Evolutionary conservation across 2,888 invertebrate genomes (phyloP), one percentile per base, ranked within the genome.

Genomic region (Drosophila imparisetae): DNA sequence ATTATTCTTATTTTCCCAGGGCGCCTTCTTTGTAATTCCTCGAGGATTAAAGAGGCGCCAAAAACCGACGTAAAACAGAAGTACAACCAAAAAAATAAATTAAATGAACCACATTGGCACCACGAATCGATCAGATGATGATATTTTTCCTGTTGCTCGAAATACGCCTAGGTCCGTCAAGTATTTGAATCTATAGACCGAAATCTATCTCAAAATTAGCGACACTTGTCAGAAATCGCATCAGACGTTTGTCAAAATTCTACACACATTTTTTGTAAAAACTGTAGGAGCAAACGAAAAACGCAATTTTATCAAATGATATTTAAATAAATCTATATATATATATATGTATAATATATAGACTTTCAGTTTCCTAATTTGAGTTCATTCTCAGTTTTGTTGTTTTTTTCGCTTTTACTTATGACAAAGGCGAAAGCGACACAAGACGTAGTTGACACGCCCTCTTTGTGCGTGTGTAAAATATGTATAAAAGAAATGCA

Each of bases 281-380:
- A 76, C 81, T 81, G 87, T 89, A 79, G 82, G 69, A 91, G 92
- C 92, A 92, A 92, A 92, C 91, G 91, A 91, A 92, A 91, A 92
- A 92, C 91, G 92, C 92, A 92, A 92, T 91, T 89, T 86, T 78
- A 80, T 76, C 67, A 70, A 72, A 73, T 67, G 67, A 65, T 57
- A 76, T 74, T 36, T 57, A 48, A 15, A 40, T 24, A 53, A 45
- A 64, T 36, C 54, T 38, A 40, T 45, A 45, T 45, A 18, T 38
- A 24, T 21, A 13, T 15, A 45, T 64, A 24, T 21, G 6, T 15
- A 24, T 64, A 60, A 24, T 45, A 45, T 66, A 60, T 61, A 58
- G 49, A 42, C 42, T 65, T 70, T 75, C 48, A 72, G 66, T 79
- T 78, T 67, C 54, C 55, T 60, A 57, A 40, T 53, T 78, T 52